These are phyloP conservation scores for Aldrovandia affinis DNA, from an alignment of 2,797 vertebrate genomes.

Conservation along the genomic window DNA sequence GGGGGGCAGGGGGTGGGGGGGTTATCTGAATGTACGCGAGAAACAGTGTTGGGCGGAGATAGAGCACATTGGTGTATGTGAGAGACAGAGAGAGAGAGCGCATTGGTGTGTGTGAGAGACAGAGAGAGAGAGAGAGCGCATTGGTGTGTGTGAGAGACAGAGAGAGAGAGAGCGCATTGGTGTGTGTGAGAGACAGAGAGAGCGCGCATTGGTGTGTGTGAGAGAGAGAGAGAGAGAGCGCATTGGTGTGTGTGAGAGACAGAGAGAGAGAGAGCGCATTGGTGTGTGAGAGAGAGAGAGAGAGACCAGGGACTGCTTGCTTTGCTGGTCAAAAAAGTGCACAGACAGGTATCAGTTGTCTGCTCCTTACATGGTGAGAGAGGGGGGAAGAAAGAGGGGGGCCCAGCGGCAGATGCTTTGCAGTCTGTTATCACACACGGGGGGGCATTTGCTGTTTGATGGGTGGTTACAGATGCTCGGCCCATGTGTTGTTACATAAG, in stretches of 20 bases:
- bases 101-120: not conserved
- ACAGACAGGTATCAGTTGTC: not conserved
- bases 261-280: conserved; percentile 26
- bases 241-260: conserved; percentile 8
- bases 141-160: not conserved
- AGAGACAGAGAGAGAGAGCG: too few relatives aligned
- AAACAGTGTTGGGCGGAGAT: not conserved
- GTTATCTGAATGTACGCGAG: not conserved
- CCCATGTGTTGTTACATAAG: not conserved
- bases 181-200: not conserved
- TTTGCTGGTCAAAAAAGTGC: not conserved
- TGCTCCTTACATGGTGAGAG: not conserved
- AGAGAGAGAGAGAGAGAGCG: too few relatives aligned
- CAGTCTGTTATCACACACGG: not conserved
- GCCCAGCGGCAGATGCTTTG: not conserved
- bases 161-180: not conserved
- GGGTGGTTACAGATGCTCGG: not conserved
- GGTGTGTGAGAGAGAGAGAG: not conserved
- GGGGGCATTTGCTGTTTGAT: not conserved
- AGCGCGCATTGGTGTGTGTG: not conserved
- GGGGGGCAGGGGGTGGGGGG: too few relatives aligned
- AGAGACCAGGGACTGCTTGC: not conserved
- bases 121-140: not conserved
- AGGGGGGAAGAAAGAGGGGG: not conserved
- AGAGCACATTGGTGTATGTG: too few relatives aligned